These are phyloP conservation scores for Sebastes diaconus DNA, from an alignment of 2,797 vertebrate species.

Conservation along the genomic window DNA sequence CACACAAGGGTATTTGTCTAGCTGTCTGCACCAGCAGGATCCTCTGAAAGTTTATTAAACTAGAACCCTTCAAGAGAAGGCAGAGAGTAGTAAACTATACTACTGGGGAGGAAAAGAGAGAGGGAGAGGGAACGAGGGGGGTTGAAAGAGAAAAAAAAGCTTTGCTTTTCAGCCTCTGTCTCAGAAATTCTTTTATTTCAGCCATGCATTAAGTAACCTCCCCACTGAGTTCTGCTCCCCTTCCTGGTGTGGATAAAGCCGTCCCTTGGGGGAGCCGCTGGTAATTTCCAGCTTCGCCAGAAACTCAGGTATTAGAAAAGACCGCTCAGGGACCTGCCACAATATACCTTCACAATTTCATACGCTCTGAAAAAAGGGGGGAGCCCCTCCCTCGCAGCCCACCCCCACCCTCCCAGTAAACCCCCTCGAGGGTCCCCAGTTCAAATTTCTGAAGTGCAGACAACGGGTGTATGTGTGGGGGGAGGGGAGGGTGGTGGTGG, in stretches of 20 bases:
- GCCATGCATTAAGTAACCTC: slow-evolving; percentile 99
- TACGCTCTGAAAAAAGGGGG: slow-evolving; percentile 87
- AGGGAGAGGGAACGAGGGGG: slow-evolving; percentile 53
- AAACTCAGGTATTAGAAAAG: slow-evolving; percentile 99
- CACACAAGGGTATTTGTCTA: slow-evolving; percentile 84
- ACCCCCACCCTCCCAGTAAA: slow-evolving; percentile 84
- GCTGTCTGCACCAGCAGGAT: slow-evolving; percentile 91
- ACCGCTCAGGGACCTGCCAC: slow-evolving; percentile 99
- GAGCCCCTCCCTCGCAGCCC: slow-evolving; percentile 74
- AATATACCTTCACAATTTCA: slow-evolving; percentile 99
- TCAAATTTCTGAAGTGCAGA: slow-evolving; percentile 99
- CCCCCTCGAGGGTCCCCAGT: slow-evolving; percentile 97
- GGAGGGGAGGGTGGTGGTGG: slow-evolving; percentile 82
- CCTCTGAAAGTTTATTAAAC: slow-evolving; percentile 95
- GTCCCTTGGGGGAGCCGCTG: slow-evolving; percentile 89
- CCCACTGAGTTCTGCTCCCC: slow-evolving; percentile 98
- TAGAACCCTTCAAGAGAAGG: slow-evolving; percentile 90
- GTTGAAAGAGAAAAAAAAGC: slow-evolving; percentile 66
- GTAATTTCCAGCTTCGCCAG: slow-evolving; percentile 99
- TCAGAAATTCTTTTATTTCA: slow-evolving; percentile 99
- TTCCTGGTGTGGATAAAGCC: slow-evolving; percentile 99
- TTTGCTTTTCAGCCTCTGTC: slow-evolving; percentile 91
- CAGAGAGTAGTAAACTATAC: slow-evolving; percentile 90
- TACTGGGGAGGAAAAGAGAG: slow-evolving; percentile 86
- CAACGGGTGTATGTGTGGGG: slow-evolving; percentile 92